Evolutionary conservation across 2,797 vertebrate genomes (phyloP), one percentile per base, ranked within the genome.

Genomic region (Neomorphus geoffroyi): DNA sequence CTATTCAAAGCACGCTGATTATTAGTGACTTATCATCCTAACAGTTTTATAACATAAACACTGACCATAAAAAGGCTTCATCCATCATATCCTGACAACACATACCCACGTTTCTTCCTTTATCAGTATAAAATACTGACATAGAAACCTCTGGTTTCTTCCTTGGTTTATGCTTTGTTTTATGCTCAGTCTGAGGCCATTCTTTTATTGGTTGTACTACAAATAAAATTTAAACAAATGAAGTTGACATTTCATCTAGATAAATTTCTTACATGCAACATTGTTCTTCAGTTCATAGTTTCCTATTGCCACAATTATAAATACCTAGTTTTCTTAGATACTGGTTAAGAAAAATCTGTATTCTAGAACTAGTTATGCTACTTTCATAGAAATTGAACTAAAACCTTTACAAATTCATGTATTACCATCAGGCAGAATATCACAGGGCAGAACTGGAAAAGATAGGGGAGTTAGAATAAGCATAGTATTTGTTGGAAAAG

Each of bases 81-180:
- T 43, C 35, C 71, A 30, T 33, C 28, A 37, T 5, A 24, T 43
- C 11, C 43, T 75, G 57, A 2, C 57, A 85, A 80, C 27, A 97
- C 98, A 18, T 93, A 98, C 98, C 98, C 51, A 98, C 86, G 6
- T 78, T 95, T 73, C 96, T 98, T 58, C 97, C 97, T 15, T 96
- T 94, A 39, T 97, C 98, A 22, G 91, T 97, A 86, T 98, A 98
- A 96, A 98, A 98, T 12, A 97, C 86, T 14, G 95, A 97, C 35
- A 97, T 65, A 14, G 97, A 96, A 8, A 88, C 37, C 41, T 91
- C 93, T n/a, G 60, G 46, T 16, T 72, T 75, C 77, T 85, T 97
- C 80, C 89, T 97, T 45, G 51, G 21, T 64, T 93, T 97, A 61
- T 27, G 54, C 60, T 96, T 96, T 62, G 80, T 97, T 85, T 66